These are phyloP conservation scores for Lycaena phlaeas DNA, from an alignment of 2,888 invertebrate species.

Conservation along the genomic window DNA sequence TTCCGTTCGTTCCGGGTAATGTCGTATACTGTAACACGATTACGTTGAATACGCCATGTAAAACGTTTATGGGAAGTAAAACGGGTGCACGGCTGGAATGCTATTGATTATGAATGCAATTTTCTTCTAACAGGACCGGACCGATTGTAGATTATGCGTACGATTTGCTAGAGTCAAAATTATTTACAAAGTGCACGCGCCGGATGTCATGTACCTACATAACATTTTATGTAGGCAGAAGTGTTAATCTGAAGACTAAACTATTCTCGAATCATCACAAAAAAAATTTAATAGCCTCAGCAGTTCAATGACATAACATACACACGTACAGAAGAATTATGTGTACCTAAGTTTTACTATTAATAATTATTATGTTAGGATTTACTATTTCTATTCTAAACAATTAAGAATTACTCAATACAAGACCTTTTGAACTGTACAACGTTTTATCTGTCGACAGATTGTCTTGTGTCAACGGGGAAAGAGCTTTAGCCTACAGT, in stretches of 20 bases:
- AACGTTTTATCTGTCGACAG: not conserved
- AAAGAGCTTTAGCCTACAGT: not conserved
- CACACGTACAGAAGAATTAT: too few species aligned
- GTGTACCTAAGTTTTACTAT: too few species aligned
- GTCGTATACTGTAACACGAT: constrained; percentile 15
- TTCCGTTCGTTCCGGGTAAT: constrained; percentile 10
- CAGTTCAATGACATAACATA: too few species aligned
- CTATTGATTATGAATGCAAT: constrained; percentile 17
- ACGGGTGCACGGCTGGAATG: constrained; percentile 14
- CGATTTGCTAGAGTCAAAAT: too few species aligned
- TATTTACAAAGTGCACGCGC: too few species aligned
- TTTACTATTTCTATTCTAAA: too few species aligned
- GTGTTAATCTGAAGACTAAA: too few species aligned
- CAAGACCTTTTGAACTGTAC: not conserved
- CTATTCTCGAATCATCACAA: too few species aligned
- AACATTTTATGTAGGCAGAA: not conserved
- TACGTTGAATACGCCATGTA: constrained; percentile 23
- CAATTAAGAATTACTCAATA: not conserved
- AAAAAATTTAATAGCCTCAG: too few species aligned
- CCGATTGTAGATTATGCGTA: too few species aligned
- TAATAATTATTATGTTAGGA: too few species aligned
- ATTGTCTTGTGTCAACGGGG: not conserved
- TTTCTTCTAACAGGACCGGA: not conserved
- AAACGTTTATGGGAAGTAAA: constrained; percentile 20
- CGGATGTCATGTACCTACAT: too few species aligned